A percentile compares a stretch with the other conserved stretches of the same genome.
These are phyloP conservation scores for Gorsachius goisagi DNA, from an alignment of 2,113 vertebrate genomes.

Conservation along the genomic window DNA sequence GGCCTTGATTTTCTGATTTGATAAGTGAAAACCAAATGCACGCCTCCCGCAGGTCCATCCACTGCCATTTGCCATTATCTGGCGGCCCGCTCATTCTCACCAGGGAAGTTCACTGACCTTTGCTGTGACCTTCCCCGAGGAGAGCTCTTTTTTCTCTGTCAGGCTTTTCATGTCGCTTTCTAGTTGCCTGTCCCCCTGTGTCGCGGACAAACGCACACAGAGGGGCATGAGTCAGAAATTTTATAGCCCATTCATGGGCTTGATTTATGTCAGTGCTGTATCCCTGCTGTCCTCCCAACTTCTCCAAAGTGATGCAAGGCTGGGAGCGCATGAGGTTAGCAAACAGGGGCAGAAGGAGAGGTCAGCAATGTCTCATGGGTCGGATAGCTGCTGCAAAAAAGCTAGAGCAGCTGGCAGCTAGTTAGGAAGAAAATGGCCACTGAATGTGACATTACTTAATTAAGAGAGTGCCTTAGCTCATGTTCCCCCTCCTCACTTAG, in stretches of 20 bases:
- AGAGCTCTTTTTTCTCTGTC: neutral
- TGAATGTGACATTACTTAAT: conserved; percentile 24
- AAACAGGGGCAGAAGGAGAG: neutral
- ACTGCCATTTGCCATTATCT: neutral
- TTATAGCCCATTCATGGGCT: conserved; percentile 28
- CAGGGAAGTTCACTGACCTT: neutral
- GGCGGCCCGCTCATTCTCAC: conserved; percentile 1
- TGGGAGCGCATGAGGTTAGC: neutral
- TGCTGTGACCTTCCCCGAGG: neutral
- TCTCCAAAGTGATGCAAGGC: neutral
- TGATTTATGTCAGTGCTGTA: conserved; percentile 37
- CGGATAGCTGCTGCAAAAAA: neutral
- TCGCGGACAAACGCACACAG: neutral
- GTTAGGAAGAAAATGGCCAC: neutral
- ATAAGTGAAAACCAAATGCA: neutral
- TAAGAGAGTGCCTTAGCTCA: neutral
- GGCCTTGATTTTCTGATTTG: neutral
- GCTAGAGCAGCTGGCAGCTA: neutral
- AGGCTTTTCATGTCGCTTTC: neutral
- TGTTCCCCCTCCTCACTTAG: neutral
- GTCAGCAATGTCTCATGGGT: neutral
- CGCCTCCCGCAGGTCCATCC: neutral
- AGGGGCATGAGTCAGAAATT: neutral
- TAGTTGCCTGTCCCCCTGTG: neutral
- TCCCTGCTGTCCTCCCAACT: conserved; percentile 1